phyloP scores from a whole-genome alignment of 2,888 invertebrate genomes.

The Fragum whitleyi region DNA sequence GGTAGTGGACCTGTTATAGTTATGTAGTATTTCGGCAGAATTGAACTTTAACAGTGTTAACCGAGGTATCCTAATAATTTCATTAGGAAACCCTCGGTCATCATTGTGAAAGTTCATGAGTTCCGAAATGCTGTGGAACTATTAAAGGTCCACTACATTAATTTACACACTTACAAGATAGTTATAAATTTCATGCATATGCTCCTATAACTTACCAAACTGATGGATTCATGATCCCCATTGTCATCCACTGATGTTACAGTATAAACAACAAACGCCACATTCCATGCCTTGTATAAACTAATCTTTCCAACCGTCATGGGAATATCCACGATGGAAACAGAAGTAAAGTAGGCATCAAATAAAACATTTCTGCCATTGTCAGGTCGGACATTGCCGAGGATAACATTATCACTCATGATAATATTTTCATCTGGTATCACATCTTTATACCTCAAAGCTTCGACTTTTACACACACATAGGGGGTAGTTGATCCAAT shows the following conservation, averaged over 20 bases:
- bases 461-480: constrained; percentile 13
- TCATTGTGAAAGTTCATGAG: too few relatives aligned
- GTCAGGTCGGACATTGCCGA: constrained; percentile 26
- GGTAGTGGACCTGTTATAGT: too few relatives aligned
- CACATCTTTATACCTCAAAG: background rate
- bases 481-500: constrained; percentile 26
- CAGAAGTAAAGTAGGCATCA: background rate
- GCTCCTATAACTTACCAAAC: constrained; percentile 26
- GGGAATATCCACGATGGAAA: constrained; percentile 12
- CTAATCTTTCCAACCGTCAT: constrained; percentile 29
- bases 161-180: too few relatives aligned
- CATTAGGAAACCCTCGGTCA: too few relatives aligned
- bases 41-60: too few relatives aligned
- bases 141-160: too few relatives aligned
- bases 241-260: constrained; percentile 14
- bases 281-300: constrained; percentile 25
- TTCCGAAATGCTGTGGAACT: too few relatives aligned
- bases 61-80: too few relatives aligned
- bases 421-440: constrained; percentile 22
- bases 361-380: background rate
- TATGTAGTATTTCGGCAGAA: too few relatives aligned
- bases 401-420: background rate
- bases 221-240: constrained; percentile 11
- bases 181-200: too few relatives aligned
- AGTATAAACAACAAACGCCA: constrained; percentile 6